Evolutionary conservation across 2,113 vertebrate genomes (phyloP), one percentile per base, ranked within the genome.

Genomic region (Sminthopsis crassicaudata): DNA sequence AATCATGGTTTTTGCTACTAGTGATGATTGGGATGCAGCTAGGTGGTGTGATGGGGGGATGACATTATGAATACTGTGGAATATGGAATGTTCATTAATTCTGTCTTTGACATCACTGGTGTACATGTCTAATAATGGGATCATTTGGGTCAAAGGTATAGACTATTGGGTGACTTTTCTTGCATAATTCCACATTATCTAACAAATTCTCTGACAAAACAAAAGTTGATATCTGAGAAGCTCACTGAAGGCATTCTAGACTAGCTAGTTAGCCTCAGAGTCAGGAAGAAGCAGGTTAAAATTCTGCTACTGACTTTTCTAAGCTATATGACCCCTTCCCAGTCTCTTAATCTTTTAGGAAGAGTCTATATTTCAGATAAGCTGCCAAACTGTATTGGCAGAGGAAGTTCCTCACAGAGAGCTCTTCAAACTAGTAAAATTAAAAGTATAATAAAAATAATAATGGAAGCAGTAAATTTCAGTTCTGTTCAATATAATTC

Each of bases 401-500:
- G 19, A 42, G 19, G 67, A 84, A 84, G 16, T 84, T 42, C 19
- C 19, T 42, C n/a, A 42, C 7, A 84, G n/a, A n/a, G n/a, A 84
- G 19, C 16, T 42, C 36, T 42, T 84, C 22, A 84, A 42, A 23
- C n/a, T 19, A 84, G 7, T 42, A 84, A 84, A 84, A 84, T 42
- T 19, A 23, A 6, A 42, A 84, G n/a, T 42, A n/a, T 84, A 23
- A 7, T 42, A 84, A 84, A 84, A 84, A 84, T 22, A 76, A 76
- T n/a, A 76, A 84, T 93, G 26, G 89, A 93, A 92, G 48, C 53
- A 95, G 90, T 92, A 95, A 84, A 95, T 92, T 96, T 93, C 0
- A 92, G 57, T 94, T 97, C 53, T 95, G 53, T 96, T 96, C n/a
- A 93, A 48, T 67, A 96, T 96, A 97, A 97, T 95, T 95, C 91